Percentiles rank a stretch among this genome's conserved stretches.
Conservation (phyloP, 1,140 invertebrate species). For the Orchestia grillus region DNA sequence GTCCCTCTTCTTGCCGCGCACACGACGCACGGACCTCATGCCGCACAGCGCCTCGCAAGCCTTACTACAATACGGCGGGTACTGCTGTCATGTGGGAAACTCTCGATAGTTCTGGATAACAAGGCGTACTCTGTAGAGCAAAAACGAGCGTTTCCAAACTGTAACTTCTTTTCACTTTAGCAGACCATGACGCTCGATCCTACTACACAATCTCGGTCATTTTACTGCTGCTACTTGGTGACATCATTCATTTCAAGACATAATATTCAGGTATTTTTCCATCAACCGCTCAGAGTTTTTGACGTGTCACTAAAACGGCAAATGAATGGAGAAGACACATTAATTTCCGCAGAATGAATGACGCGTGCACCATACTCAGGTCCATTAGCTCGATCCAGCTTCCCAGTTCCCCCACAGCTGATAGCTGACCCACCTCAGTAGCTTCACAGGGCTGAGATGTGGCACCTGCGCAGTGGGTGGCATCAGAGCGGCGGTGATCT, state of each 20-base stretch:
- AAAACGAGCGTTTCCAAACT: too few species aligned
- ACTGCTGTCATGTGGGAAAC: too few species aligned
- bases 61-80: too few species aligned
- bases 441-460: neutral
- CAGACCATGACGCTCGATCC: too few species aligned
- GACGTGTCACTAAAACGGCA: neutral
- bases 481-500: neutral
- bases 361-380: neutral
- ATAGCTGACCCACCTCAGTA: neutral
- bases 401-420: too few species aligned
- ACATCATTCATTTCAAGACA: neutral
- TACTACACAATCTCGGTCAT: too few species aligned
- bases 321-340: neutral
- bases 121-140: too few species aligned
- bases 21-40: too few species aligned
- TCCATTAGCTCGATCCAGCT: neutral
- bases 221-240: neutral
- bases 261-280: neutral
- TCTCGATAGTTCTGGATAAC: too few species aligned
- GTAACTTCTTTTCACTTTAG: too few species aligned
- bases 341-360: neutral
- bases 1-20: too few species aligned
- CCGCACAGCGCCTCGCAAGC: too few species aligned
- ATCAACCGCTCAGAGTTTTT: neutral
- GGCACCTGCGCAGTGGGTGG: conserved; percentile 26